Evolutionary conservation across 1,140 invertebrate species (phyloP), one percentile per base, ranked within the genome.

Genomic region (Zophobas morio): DNA sequence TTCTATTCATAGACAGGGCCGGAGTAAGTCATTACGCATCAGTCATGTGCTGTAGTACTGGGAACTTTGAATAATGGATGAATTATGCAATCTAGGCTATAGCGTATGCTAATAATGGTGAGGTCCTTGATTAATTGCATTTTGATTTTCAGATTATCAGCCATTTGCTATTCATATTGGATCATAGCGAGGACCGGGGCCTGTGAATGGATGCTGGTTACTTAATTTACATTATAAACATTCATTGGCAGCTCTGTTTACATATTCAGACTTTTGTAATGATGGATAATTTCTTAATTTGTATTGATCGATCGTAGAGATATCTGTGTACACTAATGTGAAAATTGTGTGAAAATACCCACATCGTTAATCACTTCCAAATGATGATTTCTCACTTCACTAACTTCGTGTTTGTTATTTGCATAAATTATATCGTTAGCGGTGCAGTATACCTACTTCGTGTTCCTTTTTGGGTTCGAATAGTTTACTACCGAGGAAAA

Each of bases 121-220:
- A 80, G 72, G 77, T 79, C 73, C 75, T 79, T 84, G 84, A 84
- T 84, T 84, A 84, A 84, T 84, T 84, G 83, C 83, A 78, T 77
- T 84, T 83, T 84, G 82, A 84, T 84, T 84, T 81, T 70, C 77
- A 82, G 84, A 84, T 84, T 84, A 84, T 84, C 82, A 77, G 76
- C 74, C 77, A 76, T 81, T 82, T 79, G 81, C 78, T 81, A 82
- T 82, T 82, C 81, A 82, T 82, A 82, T 79, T 78, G 60, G 60
- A 40, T 40, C 60, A 66, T 66, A 66, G 39, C 33, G 60, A 6
- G 39, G 60, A 2, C 60, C 39, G 37, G 60, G 39, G n/a, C 60
- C 39, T 40, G 20, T 66, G 60, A 66, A 66, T 66, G 39, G 60
- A 66, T 42, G 39, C 35, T 66, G n/a, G 60, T 66, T 66, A 42